A percentile compares a stretch with the other conserved stretches of the same genome.
These are phyloP conservation scores for Metopolophium dirhodum DNA, from an alignment of 1,140 invertebrate species.

Conservation along the genomic window DNA sequence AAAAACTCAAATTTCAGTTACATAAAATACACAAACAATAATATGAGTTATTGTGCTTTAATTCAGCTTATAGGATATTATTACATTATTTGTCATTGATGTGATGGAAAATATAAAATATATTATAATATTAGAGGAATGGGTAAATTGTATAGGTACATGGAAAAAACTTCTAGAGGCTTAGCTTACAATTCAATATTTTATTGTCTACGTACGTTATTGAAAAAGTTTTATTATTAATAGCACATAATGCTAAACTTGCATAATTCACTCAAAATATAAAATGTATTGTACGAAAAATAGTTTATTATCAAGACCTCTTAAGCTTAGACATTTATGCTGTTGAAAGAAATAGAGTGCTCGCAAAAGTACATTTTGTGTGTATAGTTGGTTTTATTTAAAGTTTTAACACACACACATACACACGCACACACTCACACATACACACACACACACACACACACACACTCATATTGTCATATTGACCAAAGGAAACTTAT, in stretches of 20 bases:
- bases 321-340: slow-evolving; percentile 18
- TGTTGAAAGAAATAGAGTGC: background rate
- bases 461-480: background rate
- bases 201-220: slow-evolving; percentile 31
- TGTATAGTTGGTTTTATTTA: background rate
- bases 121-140: background rate
- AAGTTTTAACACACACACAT: background rate
- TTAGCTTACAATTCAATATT: slow-evolving; percentile 12
- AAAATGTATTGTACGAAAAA: slow-evolving; percentile 9
- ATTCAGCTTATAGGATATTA: background rate
- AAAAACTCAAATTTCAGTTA: background rate
- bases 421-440: background rate
- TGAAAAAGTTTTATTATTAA: slow-evolving; percentile 38
- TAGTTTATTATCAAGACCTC: slow-evolving; percentile 23
- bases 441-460: too few species aligned
- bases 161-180: background rate
- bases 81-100: background rate
- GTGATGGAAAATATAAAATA: background rate
- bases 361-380: background rate
- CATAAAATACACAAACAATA: background rate
- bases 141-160: background rate
- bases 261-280: slow-evolving; percentile 26
- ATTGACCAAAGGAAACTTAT: background rate
- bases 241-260: slow-evolving; percentile 16
- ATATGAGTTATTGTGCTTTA: background rate